Evolutionary conservation across 53 echinoderm and acorn worm species (phyloP), one percentile per base, ranked within the genome.

Genomic region (Arbacia lixula): DNA sequence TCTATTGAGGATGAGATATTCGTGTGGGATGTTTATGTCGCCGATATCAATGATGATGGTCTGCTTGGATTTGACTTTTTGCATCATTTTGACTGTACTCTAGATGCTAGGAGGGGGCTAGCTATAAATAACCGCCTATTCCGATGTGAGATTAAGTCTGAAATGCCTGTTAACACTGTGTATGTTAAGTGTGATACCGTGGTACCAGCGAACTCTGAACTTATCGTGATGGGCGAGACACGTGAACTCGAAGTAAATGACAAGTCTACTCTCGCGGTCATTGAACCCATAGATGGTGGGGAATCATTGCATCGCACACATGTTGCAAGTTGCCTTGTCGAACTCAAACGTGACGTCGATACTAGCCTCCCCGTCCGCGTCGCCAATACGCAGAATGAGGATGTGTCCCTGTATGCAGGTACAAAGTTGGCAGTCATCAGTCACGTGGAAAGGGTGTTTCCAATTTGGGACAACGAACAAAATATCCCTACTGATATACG

Each of bases 361-460:
- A 85, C 74, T 4, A 75, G 66, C 24, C 79, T 92, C 42, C 92
- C 92, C 3, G 64, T 92, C 0, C 26, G 88, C 16, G 72, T 92
- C 12, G 79, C 82, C 25, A 88, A 91, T 37, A 52, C 56, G 12
- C 65, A 61, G 10, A 20, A 12, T 26, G 91, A 91, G 38, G 61
- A 76, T 19, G 36, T 87, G 0, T 26, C 37, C 6, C 53, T 91
- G 0, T 61, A 21, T 34, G 64, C 69, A 30, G 91, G 91, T 10
- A 79, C 43, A n/a, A n/a, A n/a, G n/a, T n/a, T n/a, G n/a, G n/a
- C n/a, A n/a, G n/a, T n/a, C n/a, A n/a, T n/a, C n/a, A n/a, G n/a
- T n/a, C n/a, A n/a, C n/a, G n/a, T n/a, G n/a, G n/a, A n/a, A n/a
- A n/a, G n/a, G n/a, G n/a, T n/a, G n/a, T n/a, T n/a, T n/a, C n/a